Conservation (phyloP, 2,113 vertebrate genomes). For the Ploceus nigricollis region DNA sequence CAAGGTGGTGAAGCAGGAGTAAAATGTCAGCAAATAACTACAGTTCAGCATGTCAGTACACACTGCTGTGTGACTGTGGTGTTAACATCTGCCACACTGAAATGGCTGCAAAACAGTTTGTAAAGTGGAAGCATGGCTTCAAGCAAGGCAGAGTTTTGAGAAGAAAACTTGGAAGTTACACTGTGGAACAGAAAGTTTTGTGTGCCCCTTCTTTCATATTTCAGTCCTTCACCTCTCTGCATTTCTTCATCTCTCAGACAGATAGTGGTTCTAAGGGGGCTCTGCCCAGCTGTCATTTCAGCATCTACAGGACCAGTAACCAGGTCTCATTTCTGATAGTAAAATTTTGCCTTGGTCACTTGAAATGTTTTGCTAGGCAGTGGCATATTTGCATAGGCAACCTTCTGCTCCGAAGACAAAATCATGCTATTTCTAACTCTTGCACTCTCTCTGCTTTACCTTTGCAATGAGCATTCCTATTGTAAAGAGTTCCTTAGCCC, state of each 20-base stretch:
- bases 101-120: not conserved
- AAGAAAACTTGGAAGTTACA: not conserved
- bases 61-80: fast-evolving
- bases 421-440: not conserved
- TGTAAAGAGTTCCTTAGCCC: not conserved
- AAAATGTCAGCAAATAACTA: not conserved
- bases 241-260: not conserved
- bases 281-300: not conserved
- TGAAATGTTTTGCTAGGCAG: not conserved
- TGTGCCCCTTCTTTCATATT: not conserved
- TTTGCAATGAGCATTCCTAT: not conserved
- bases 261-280: fast-evolving
- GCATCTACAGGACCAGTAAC: not conserved
- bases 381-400: not conserved
- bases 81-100: not conserved
- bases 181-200: not conserved
- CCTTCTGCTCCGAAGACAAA: not conserved
- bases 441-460: not conserved
- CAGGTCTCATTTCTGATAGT: not conserved
- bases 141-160: not conserved
- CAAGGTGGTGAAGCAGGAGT: not conserved
- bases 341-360: not conserved
- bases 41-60: not conserved
- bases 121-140: not conserved
- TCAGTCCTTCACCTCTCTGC: not conserved